Percentiles rank a stretch among this genome's conserved stretches.
These are phyloP conservation scores for Sturnira hondurensis DNA, from an alignment of 2,113 vertebrate genomes.

Conservation along the genomic window DNA sequence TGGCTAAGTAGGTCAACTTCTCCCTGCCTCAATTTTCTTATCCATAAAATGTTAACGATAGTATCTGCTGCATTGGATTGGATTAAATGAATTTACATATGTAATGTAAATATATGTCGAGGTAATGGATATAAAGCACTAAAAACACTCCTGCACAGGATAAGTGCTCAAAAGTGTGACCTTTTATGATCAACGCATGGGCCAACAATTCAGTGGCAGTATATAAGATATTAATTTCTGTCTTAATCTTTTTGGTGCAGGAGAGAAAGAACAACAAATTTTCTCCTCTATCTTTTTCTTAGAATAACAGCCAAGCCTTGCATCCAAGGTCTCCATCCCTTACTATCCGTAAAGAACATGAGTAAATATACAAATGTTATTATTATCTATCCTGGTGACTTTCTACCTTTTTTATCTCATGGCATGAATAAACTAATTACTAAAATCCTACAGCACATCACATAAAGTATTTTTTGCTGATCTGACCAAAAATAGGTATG, in stretches of 20 bases:
- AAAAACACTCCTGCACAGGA: neutral
- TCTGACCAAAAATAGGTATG: no score
- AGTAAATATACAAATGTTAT: neutral
- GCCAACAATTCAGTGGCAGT: neutral
- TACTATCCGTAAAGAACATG: neutral
- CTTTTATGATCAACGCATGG: neutral
- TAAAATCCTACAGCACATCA: no score
- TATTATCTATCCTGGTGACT: neutral
- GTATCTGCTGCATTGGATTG: neutral
- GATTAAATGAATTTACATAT: neutral
- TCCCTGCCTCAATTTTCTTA: neutral
- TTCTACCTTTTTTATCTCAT: no score
- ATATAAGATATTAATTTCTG: neutral
- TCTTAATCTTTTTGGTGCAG: neutral
- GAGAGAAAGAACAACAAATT: neutral
- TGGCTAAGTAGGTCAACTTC: neutral
- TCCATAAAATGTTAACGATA: neutral
- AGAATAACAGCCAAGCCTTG: neutral
- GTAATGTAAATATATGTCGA: neutral
- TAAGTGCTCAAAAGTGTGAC: neutral
- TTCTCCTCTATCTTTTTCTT: neutral
- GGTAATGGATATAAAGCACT: neutral
- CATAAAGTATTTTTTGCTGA: no score
- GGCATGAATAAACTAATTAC: no score
- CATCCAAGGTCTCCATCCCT: neutral